Evolutionary conservation across 2,888 invertebrate species (phyloP), one percentile per base, ranked within the genome.

Genomic region (Cremastinae sp.): DNA sequence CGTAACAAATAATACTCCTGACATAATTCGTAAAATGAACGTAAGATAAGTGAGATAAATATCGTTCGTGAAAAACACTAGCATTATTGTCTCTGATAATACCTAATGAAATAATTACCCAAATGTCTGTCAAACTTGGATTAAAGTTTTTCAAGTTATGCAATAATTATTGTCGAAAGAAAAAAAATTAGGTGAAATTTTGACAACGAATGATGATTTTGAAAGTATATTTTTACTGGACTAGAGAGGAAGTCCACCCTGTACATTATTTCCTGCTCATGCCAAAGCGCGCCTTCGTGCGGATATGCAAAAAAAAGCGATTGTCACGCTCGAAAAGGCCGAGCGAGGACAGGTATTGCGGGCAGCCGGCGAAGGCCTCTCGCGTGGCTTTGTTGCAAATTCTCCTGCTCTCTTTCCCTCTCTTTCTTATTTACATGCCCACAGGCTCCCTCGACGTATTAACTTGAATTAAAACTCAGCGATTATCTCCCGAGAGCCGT

Each of bases 241-340:
- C n/a, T n/a, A n/a, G 28, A 28, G 28, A 28, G 28, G 28, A 5
- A 58, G 20, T 41, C 41, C 7, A 10, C 18, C 9, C 18, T 20
- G 1, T n/a, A 36, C 4, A 41, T 38, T 58, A 41, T 58, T 10
- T n/a, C 10, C 3, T 38, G 41, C 22, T 20, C 41, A 53, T 22
- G 43, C 28, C 28, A 28, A 5, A 28, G 28, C 36, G 34, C 49
- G 58, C 49, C 72, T 65, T 41, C 20, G 62, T 56, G 64, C 56
- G 72, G 56, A 74, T 69, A 74, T 74, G 69, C 56, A 69, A 69
- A 69, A 49, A 69, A 69, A 69, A 49, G 69, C 74, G 74, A 74
- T 74, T 64, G 74, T 74, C 58, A 74, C 69, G 74, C 74, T 74
- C 69, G 74, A 74, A 43, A 74, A 64, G 58, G 43, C 16, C 58